Conservation (phyloP, 2,888 invertebrate genomes). For the Lucinisca nassula region DNA sequence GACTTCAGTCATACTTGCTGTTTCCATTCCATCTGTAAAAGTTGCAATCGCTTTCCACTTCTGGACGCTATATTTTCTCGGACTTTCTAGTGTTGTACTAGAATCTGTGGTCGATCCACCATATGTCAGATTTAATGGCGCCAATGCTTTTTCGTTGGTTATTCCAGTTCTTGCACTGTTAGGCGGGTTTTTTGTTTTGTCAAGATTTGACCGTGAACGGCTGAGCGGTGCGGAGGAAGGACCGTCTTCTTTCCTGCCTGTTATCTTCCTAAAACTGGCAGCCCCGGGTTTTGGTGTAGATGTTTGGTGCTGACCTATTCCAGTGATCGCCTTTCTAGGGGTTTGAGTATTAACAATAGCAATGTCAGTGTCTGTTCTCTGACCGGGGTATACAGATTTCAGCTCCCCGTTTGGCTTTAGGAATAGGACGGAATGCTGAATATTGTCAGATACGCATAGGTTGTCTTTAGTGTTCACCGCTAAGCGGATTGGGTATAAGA, state of each 20-base stretch:
- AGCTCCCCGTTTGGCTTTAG: constrained; percentile 60
- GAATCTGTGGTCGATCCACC: constrained; percentile 56
- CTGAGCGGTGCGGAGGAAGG: constrained; percentile 20
- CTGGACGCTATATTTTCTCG: constrained; percentile 3
- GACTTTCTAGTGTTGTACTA: constrained; percentile 51
- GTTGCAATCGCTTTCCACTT: constrained; percentile 53
- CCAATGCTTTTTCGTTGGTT: constrained; percentile 44
- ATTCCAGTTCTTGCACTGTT: constrained; percentile 47
- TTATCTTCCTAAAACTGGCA: constrained; percentile 49
- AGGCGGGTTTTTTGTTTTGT: constrained; percentile 35
- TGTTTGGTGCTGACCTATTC: background rate
- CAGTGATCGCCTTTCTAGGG: background rate
- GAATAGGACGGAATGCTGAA: constrained; percentile 62
- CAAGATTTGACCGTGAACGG: constrained; percentile 42
- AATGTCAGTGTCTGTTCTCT: constrained; percentile 31
- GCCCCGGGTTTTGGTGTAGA: constrained; percentile 49
- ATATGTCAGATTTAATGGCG: constrained; percentile 55
- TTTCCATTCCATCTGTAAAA: constrained; percentile 53
- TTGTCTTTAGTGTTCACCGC: constrained; percentile 65
- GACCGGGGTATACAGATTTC: constrained; percentile 50
- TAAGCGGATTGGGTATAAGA: constrained; percentile 72
- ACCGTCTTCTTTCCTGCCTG: constrained; percentile 60
- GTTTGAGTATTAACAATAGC: constrained; percentile 40
- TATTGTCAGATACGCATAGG: constrained; percentile 70
- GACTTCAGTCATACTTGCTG: constrained; percentile 58